These are phyloP conservation scores for Morus bassanus DNA, from an alignment of 2,797 vertebrate species.

Conservation along the genomic window DNA sequence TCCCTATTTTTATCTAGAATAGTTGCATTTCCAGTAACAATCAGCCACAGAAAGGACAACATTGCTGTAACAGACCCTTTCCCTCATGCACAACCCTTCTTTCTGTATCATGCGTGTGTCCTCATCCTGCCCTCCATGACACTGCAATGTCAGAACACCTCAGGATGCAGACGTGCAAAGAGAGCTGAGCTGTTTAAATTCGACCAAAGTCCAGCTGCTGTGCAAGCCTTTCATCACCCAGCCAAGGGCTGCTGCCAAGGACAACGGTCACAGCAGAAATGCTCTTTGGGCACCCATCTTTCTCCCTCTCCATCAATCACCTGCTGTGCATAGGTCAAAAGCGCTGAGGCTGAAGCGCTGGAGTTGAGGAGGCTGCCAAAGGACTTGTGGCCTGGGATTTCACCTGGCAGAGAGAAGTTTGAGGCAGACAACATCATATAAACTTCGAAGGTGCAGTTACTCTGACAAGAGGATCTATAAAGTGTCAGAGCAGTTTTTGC, in stretches of 20 bases:
- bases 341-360: fast-evolving
- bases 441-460: fast-evolving
- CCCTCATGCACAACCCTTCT: background rate
- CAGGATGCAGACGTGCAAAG: fast-evolving
- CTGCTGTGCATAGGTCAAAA: fast-evolving
- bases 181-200: background rate
- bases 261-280: fast-evolving
- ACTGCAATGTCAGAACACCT: fast-evolving
- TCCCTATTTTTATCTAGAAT: background rate
- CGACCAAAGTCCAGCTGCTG: fast-evolving
- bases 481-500: background rate
- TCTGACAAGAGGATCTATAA: background rate
- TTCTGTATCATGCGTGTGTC: fast-evolving
- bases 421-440: background rate
- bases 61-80: background rate
- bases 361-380: background rate
- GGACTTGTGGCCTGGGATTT: background rate
- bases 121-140: background rate
- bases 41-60: background rate
- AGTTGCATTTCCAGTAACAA: background rate
- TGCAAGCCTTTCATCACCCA: background rate
- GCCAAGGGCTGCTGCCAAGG: background rate
- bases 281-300: background rate
- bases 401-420: background rate
- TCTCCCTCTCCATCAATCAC: background rate